Evolutionary conservation across 2,888 invertebrate species (phyloP).

Genomic region (Tipula unca): DNA sequence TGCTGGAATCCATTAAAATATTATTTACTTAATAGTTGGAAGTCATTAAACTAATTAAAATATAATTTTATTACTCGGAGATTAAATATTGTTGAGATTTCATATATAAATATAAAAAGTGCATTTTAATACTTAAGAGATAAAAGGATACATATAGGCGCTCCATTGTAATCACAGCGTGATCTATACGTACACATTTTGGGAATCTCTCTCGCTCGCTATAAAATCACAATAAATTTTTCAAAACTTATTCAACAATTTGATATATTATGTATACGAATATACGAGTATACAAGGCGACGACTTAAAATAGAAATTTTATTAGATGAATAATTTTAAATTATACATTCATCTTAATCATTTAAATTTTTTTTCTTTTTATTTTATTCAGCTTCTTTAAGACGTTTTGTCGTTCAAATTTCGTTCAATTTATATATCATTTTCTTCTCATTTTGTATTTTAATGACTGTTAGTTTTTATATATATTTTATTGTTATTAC

Average conservation of each 20-base stretch:
- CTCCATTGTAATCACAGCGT: background rate
- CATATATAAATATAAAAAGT: too few species aligned
- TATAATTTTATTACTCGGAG: constrained; percentile 4
- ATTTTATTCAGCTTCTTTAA: background rate
- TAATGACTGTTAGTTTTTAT: background rate
- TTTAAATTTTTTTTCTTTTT: background rate
- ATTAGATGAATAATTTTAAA: constrained; percentile 8
- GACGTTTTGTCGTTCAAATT: background rate
- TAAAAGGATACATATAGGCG: background rate
- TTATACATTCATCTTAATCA: constrained; percentile 14
- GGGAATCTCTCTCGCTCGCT: background rate
- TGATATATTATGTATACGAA: background rate
- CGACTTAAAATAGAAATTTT: constrained; percentile 3
- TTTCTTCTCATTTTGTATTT: background rate
- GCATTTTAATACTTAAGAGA: background rate
- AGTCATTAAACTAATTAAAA: constrained; percentile 14
- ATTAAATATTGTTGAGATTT: background rate
- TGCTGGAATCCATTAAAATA: background rate
- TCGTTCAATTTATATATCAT: background rate
- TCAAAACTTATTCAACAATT: background rate
- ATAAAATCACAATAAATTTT: background rate
- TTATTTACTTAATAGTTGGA: constrained; percentile 4
- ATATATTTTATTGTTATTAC: background rate
- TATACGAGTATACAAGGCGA: background rate
- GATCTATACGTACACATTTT: background rate